phyloP scores from a whole-genome alignment of 2,797 vertebrate species.

The Eupleurogrammus muticus region DNA sequence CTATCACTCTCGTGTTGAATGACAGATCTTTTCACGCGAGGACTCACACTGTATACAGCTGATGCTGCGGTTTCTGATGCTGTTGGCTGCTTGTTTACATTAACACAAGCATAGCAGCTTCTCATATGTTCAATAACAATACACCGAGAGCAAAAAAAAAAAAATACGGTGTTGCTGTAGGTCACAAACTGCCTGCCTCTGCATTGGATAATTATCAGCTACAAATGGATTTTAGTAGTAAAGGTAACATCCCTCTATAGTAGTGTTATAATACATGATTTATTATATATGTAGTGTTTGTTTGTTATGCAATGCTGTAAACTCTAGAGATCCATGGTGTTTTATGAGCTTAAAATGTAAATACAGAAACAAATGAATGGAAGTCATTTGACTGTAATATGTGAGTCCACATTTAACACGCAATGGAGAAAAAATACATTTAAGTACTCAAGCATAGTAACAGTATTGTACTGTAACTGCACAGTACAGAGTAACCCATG shows the following conservation, averaged over 20 bases:
- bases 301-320: no score
- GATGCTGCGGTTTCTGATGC: neutral
- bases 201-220: neutral
- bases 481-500: no score
- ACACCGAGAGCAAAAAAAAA: neutral
- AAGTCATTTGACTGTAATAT: constrained; percentile 1
- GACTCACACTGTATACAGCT: neutral
- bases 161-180: neutral
- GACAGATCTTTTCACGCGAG: neutral
- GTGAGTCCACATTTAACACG: neutral
- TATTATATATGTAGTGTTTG: neutral
- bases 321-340: neutral
- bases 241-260: neutral
- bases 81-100: constrained; percentile 1
- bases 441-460: neutral
- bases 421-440: neutral
- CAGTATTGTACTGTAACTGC: neutral
- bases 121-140: neutral
- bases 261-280: neutral
- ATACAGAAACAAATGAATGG: constrained; percentile 6
- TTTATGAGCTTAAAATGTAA: neutral
- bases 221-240: neutral
- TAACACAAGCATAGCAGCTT: neutral
- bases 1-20: constrained; percentile 16
- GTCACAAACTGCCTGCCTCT: neutral